Percentiles rank a stretch among this genome's conserved stretches.
Conservation (phyloP, 35 echinoderm and acorn worm genomes). For the Holothuria glaberrima region DNA sequence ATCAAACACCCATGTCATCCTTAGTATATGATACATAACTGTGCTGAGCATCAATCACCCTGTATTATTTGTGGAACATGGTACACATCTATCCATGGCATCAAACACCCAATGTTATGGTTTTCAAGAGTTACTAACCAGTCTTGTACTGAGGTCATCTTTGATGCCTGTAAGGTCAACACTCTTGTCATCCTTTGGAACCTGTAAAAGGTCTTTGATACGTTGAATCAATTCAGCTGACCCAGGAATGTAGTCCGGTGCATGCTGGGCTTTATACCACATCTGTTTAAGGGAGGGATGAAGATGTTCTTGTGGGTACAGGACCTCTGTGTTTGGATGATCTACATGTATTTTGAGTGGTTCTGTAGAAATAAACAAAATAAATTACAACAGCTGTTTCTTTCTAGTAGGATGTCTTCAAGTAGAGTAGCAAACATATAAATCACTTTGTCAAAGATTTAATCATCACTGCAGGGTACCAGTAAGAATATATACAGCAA, state of each 20-base stretch:
- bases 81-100: too few relatives aligned
- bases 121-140: slow-evolving; percentile 37
- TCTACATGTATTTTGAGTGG: slow-evolving; percentile 67
- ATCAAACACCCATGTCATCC: too few relatives aligned
- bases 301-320: slow-evolving; percentile 75
- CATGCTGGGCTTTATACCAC: slow-evolving; percentile 18
- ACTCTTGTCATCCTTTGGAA: slow-evolving; percentile 53
- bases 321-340: slow-evolving; percentile 65
- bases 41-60: too few relatives aligned
- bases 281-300: slow-evolving; percentile 46
- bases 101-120: too few relatives aligned
- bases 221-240: slow-evolving; percentile 37
- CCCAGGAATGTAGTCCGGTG: slow-evolving; percentile 55
- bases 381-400: too few relatives aligned
- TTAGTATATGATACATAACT: too few relatives aligned
- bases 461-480: too few relatives aligned
- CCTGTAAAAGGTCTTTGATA: slow-evolving; percentile 57
- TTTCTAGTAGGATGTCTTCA: too few relatives aligned
- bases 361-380: slow-evolving; percentile 41
- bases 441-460: too few relatives aligned
- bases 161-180: slow-evolving; percentile 65
- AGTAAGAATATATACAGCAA: too few relatives aligned
- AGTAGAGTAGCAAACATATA: too few relatives aligned
- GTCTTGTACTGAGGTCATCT: slow-evolving; percentile 70
- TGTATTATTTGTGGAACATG: too few relatives aligned